Evolutionary conservation across 2,113 vertebrate species (phyloP).

Genomic region (Phylloscopus trochiloides): DNA sequence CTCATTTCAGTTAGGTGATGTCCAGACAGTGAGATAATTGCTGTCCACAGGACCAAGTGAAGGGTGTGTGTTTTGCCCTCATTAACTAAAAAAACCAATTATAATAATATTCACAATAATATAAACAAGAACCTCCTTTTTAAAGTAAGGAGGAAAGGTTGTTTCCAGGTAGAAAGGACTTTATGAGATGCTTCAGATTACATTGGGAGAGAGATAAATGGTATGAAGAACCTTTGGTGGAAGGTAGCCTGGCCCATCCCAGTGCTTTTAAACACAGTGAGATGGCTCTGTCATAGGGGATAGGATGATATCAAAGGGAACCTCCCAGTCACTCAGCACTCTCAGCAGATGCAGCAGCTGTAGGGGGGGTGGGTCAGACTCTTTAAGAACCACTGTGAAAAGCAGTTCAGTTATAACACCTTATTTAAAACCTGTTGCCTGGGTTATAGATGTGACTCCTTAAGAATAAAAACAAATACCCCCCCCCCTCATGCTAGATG

Average conservation of each 20-base stretch:
- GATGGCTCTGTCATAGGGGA: neutral
- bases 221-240: neutral
- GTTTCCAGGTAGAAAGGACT: neutral
- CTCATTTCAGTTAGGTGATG: neutral
- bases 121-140: neutral
- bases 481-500: neutral
- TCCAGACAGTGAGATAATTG: neutral
- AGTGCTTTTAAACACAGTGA: neutral
- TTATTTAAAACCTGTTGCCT: neutral
- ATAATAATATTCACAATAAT: neutral
- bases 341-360: neutral
- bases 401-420: neutral
- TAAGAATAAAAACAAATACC: neutral
- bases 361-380: neutral
- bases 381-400: neutral
- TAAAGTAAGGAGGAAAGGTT: neutral
- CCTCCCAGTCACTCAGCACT: neutral
- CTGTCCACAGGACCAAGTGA: neutral
- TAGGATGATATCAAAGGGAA: neutral
- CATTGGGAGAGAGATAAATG: neutral
- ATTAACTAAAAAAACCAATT: neutral
- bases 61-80: neutral
- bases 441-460: neutral
- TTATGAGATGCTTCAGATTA: neutral
- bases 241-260: neutral